Evolutionary conservation across 1,140 invertebrate species (phyloP), one percentile per base, ranked within the genome.

Genomic region (Nomia melanderi): DNA sequence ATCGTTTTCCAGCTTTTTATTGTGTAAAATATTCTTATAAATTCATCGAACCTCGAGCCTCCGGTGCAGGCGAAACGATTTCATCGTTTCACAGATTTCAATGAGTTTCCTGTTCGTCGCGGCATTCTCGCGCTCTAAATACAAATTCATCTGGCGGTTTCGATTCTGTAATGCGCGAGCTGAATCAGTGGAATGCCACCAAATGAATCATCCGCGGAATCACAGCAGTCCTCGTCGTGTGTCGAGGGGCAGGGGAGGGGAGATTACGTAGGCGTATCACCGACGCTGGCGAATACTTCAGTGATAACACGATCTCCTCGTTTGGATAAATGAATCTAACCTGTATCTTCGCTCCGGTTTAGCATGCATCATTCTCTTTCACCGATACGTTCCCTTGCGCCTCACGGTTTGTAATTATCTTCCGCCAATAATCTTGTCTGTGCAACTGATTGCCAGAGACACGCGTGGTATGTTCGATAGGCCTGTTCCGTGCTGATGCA

Each of bases 201-300:
- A 78, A 70, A 66, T 82, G 80, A 82, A 69, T 82, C 80, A 82
- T 76, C 72, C 41, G 20, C 54, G 41, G 71, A 76, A 76, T 79
- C 71, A 47, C 23, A 41, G 60, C 29, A 41, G 44, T 47, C 66
- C 25, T 47, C 59, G 25, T 11, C 71, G 20, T 29, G 44, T 56
- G 31, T 62, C 75, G 67, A 60, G 66, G n/a, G n/a, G n/a, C n/a
- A n/a, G n/a, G n/a, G n/a, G n/a, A n/a, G n/a, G 47, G 66, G 47
- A 53, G 59, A 65, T 62, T 60, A 69, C 60, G 79, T 67, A 62
- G 63, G 77, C 70, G 80, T 82, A 71, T 76, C 60, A 41, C 63
- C 69, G 33, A 25, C 47, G 53, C 59, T 20, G 12, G 59, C 57
- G 39, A 65, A 77, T 54, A 44, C 53, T 41, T 31, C 66, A 8